Evolutionary conservation across 1,140 invertebrate genomes (phyloP).

Genomic region (Bemisia tabaci): DNA sequence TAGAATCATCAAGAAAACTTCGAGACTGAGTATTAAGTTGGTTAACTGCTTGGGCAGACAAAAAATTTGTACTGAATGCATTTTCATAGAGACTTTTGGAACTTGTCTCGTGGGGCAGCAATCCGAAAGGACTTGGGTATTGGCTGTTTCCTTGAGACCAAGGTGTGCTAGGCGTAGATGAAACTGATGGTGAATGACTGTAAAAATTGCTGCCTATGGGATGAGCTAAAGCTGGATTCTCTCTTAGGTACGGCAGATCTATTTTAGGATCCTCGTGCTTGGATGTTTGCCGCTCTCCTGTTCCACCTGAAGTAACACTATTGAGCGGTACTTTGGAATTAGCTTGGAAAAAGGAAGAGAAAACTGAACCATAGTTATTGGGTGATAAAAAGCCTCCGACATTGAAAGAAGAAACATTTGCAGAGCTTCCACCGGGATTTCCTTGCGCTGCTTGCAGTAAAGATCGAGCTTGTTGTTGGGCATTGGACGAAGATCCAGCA

Average conservation of each 20-base stretch:
- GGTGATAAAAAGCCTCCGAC: constrained; percentile 50
- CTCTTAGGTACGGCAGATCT: constrained; percentile 38
- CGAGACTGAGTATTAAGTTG: constrained; percentile 37
- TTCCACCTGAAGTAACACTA: not conserved
- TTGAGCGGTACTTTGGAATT: constrained; percentile 40
- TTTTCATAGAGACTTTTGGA: constrained; percentile 49
- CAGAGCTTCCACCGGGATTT: constrained; percentile 33
- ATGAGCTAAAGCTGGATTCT: constrained; percentile 31
- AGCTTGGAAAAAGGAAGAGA: constrained; percentile 52
- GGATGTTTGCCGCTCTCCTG: constrained; percentile 25
- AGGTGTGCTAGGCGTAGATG: constrained; percentile 19
- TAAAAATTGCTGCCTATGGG: constrained; percentile 10
- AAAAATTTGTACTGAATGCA: constrained; percentile 48
- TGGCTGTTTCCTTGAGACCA: constrained; percentile 50
- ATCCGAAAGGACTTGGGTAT: constrained; percentile 54
- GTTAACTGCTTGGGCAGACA: constrained; percentile 44
- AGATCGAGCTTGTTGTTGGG: constrained; percentile 43
- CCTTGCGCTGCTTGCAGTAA: constrained; percentile 44
- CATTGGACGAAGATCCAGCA: constrained; percentile 29
- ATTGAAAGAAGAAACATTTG: constrained; percentile 40
- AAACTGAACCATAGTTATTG: constrained; percentile 53
- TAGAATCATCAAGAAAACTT: not conserved
- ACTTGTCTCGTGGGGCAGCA: constrained; percentile 59
- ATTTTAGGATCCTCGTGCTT: constrained; percentile 37
- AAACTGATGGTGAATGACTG: not conserved